A percentile compares a stretch with the other conserved stretches of the same genome.
Conservation (phyloP, 2,888 invertebrate species). For the Brachypalpus laphriformis region DNA sequence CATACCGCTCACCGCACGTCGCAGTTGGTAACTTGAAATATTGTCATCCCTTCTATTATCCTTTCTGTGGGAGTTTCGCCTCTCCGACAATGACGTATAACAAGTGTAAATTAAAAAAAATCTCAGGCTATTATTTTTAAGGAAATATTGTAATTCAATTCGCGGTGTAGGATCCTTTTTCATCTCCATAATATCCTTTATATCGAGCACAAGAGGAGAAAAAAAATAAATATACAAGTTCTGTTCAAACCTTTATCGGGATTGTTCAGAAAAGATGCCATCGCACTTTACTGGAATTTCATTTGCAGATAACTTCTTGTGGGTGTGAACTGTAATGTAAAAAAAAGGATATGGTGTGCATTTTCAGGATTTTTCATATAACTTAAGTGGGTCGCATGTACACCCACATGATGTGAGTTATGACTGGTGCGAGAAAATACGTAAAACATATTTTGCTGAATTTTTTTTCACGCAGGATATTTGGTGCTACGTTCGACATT, state of each 20-base stretch:
- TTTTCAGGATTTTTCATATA: conserved; percentile 4
- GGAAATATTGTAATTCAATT: conserved; percentile 33
- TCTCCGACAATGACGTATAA: background rate
- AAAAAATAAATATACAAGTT: background rate
- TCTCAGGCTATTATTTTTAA: conserved; percentile 1
- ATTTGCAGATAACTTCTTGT: conserved; percentile 41
- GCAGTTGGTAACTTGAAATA: background rate
- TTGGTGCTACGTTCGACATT: conserved; percentile 8
- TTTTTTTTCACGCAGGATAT: background rate
- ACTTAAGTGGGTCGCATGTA: background rate
- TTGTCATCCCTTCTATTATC: background rate
- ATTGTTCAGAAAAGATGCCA: conserved; percentile 29
- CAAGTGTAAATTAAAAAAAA: conserved; percentile 7
- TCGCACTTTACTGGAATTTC: conserved; percentile 41
- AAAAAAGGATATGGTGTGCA: conserved; percentile 21
- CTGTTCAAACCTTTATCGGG: conserved; percentile 17
- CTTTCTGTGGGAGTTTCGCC: background rate
- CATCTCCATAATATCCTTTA: conserved; percentile 7
- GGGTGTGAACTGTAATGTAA: conserved; percentile 23
- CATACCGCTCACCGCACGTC: background rate
- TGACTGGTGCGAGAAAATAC: background rate
- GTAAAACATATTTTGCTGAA: background rate
- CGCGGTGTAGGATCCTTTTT: background rate
- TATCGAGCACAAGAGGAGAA: background rate
- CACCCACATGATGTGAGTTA: conserved; percentile 12